phyloP scores from a whole-genome alignment of 2,888 invertebrate species.

The Helobdella robusta region DNA sequence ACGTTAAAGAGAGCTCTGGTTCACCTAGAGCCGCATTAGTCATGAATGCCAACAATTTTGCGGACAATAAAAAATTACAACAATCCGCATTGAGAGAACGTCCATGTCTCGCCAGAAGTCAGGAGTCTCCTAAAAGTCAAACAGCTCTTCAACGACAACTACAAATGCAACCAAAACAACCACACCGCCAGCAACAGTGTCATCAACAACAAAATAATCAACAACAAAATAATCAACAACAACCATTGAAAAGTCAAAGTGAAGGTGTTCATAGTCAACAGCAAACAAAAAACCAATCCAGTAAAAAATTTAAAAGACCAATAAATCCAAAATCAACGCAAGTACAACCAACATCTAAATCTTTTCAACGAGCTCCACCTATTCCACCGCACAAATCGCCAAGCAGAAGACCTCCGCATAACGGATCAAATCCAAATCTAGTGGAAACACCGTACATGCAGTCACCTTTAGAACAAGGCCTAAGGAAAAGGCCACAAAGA shows the following conservation, averaged over 20 bases:
- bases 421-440: conserved; percentile 9
- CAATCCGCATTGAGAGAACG: no score
- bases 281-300: no score
- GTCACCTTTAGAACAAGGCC: conserved; percentile 6
- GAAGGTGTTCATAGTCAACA: no score
- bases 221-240: no score
- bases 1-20: background rate
- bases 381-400: conserved; percentile 6
- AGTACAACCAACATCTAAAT: background rate
- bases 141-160: background rate
- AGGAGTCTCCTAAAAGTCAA: no score
- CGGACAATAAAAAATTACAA: no score
- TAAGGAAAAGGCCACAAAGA: background rate
- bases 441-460: background rate
- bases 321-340: background rate
- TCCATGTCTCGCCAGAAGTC: no score
- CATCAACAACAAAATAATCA: background rate
- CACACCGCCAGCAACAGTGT: background rate
- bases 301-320: conserved; percentile 14
- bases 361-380: background rate
- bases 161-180: background rate
- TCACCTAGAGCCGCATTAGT: background rate
- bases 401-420: background rate
- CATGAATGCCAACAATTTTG: background rate
- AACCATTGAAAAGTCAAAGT: no score